phyloP scores from a whole-genome alignment of 1,140 invertebrate genomes.

The Drosophila teissieri region DNA sequence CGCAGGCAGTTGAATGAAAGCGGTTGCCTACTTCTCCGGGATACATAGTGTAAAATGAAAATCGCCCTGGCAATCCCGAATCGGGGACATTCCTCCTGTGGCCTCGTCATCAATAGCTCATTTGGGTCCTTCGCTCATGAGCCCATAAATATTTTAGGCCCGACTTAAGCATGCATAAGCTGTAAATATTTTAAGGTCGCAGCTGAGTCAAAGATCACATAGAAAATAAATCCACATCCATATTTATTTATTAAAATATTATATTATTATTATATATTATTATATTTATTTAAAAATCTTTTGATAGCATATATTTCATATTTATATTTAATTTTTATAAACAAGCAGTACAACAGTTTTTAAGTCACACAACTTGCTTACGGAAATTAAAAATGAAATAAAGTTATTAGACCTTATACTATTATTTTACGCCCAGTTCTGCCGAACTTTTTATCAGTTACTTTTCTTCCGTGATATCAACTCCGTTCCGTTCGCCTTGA shows the following conservation, averaged over 20 bases:
- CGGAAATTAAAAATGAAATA: background rate
- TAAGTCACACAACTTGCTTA: background rate
- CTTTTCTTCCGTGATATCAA: conserved; percentile 18
- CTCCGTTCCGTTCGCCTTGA: conserved; percentile 21
- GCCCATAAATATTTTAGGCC: conserved; percentile 37
- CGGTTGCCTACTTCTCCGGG: conserved; percentile 48
- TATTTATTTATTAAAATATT: too few species aligned
- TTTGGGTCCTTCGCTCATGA: conserved; percentile 24
- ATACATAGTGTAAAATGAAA: conserved; percentile 39
- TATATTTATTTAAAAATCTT: too few species aligned
- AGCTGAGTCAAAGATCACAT: conserved; percentile 6
- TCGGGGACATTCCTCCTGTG: conserved; percentile 19
- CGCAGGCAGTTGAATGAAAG: conserved; percentile 57
- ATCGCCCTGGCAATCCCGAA: conserved; percentile 18
- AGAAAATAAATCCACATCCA: background rate
- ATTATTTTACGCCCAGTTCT: background rate
- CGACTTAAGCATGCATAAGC: conserved; percentile 13
- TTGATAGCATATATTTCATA: too few species aligned
- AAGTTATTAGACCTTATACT: background rate
- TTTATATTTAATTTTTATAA: too few species aligned
- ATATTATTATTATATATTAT: too few species aligned
- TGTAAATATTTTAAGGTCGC: conserved; percentile 20
- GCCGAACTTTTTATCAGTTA: conserved; percentile 13
- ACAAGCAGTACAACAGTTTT: background rate
- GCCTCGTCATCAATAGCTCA: conserved; percentile 45